Evolutionary conservation across 2,797 vertebrate genomes (phyloP).

Genomic region (Cossypha dichroa): DNA sequence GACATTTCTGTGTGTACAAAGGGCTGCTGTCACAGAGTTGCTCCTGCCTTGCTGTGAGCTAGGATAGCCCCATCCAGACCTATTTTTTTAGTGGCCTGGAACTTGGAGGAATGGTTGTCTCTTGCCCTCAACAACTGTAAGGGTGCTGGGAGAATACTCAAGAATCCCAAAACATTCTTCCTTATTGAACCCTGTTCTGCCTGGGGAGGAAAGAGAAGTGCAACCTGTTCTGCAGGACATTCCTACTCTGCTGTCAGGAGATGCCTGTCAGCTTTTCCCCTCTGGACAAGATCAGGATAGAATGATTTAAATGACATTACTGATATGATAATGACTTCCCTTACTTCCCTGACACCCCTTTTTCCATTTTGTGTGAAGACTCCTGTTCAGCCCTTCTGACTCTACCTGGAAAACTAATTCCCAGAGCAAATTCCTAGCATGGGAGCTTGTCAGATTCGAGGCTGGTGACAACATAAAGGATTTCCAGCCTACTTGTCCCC

Average conservation of each 20-base stretch:
- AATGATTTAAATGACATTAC: not conserved
- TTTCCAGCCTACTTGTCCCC: not conserved
- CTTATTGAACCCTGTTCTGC: not conserved
- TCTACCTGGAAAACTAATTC: not conserved
- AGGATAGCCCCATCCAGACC: not conserved
- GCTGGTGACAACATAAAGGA: not conserved
- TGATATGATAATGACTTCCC: not conserved
- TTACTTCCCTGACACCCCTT: not conserved
- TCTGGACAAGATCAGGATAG: not conserved
- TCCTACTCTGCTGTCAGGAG: not conserved
- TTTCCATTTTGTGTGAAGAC: not conserved
- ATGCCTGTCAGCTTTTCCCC: not conserved
- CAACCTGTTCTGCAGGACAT: constrained; percentile 14
- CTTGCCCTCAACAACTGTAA: not conserved
- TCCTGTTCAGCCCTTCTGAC: not conserved
- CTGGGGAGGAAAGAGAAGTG: not conserved
- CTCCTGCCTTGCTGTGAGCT: not conserved
- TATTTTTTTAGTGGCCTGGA: not conserved
- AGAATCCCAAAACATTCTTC: not conserved
- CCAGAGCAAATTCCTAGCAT: not conserved
- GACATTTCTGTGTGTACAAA: not conserved
- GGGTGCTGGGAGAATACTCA: not conserved
- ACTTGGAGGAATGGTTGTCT: not conserved
- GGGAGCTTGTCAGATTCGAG: not conserved
- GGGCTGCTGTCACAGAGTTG: not conserved